Base-by-base conservation (phyloP, 2,888 invertebrate species). In the Glomeris marginata region DNA sequence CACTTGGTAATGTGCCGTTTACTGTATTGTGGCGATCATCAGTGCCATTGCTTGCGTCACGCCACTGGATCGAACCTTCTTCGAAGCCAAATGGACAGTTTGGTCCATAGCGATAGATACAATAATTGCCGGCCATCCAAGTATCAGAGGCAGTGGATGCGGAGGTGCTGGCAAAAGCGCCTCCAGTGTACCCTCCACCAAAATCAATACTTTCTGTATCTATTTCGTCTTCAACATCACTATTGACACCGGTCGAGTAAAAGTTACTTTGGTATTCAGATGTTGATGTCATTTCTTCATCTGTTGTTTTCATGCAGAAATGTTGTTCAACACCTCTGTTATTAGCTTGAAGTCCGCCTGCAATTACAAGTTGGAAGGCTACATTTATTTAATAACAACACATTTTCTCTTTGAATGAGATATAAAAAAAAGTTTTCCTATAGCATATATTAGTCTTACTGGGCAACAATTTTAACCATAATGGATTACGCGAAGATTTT, bases 61-160 rank as follows among this genome's bases (percentile, higher is more conserved):
- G 54, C 58, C 57, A 59, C 1, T 55, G 54, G 15, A 60, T 59
- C 43, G 55, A 56, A 11, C 59, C 60, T 2, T 52, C 57, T 21
- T 52, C 41, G 35, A 60, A 60, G 4, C 53, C 55, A 1, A 38
- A 42, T 1, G 60, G 60, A 47, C 60, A 60, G 2, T 41, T 15
- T 3, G 47, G 48, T 1, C 59, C 58, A 22, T 53, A 53, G 28
- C 57, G 59, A 35, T 53, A 58, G 37, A 60, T 58, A 46, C 60
- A 60, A 41, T 60, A 60, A 43, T 60, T 53, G 0, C 60, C 60
- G 1, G 57, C 43, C 52, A 55, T 55, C 60, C 60, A 60, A 21
- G 51, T 50, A 13, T 40, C 38, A 16, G 35, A 15, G 18, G 36
- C 33, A n/a, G 22, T 33, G 8, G 45, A 21, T 2, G 49, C 18